Evolutionary conservation across 2,888 invertebrate species (phyloP), one percentile per base, ranked within the genome.

Genomic region (Galerucella calmariensis): DNA sequence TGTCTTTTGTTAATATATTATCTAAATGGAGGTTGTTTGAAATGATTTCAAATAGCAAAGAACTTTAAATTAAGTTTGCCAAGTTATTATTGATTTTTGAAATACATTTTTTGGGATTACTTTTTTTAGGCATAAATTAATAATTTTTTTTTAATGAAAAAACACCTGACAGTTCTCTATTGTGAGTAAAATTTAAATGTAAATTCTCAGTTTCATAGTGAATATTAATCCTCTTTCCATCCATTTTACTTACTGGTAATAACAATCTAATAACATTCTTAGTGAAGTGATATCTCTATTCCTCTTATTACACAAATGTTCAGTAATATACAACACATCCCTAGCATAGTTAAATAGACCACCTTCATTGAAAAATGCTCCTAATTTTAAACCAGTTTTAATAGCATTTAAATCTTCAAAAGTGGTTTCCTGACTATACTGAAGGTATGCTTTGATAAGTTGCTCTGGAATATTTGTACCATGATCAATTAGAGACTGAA

Each of bases 321-420:
- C 91, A 81, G 94, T 94, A 11, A 91, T 88, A 58, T 91, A 86
- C 79, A 96, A 88, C 70, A 97, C 92, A 62, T 90, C 89, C 83
- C 94, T 92, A 77, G 95, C 94, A 84, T 95, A 94, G 78, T 90
- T 89, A 85, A 94, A 94, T 95, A 96, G 96, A 0, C 97, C 97
- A 0, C 95, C 95, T 85, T 97, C 97, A 84, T 93, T 94, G 5
- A 97, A 91, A 88, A 97, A 97, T 76, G 91, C 91, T 74, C 94
- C 95, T 16, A 87, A 77, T 75, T 81, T 82, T 61, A 87, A 77
- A 10, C 87, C 87, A n/a, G 84, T 69, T 72, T 85, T 84, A 58
- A 86, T 85, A 12, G 82, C 74, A 53, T 78, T 80, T 41, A 79
- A 77, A 44, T 79, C 79, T 35, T 71, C 68, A 53, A 67, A 48